Percentiles rank a stretch among this genome's conserved stretches.
Evolutionary conservation across 1,140 invertebrate genomes (phyloP).

Genomic region (Melitaea cinxia): DNA sequence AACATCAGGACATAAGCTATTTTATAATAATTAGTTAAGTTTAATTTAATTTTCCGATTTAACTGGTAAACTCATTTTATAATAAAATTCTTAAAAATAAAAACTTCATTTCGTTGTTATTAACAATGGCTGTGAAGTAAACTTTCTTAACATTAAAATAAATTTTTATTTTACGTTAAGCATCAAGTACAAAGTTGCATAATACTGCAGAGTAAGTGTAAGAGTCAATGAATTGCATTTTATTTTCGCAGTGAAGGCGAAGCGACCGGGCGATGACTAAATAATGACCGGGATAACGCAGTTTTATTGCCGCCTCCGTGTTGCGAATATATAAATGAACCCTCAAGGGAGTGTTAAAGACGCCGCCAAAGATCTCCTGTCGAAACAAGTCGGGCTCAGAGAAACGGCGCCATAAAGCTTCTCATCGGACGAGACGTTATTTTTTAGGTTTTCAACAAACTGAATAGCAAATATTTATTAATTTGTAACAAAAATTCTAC

Average conservation of each 20-base stretch:
- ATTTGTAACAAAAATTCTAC: conserved; percentile 40
- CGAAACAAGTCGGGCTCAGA: conserved; percentile 72
- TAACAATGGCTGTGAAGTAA: too few species aligned
- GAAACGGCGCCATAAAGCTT: conserved; percentile 74
- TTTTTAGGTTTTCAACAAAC: conserved; percentile 57
- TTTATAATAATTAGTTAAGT: too few species aligned
- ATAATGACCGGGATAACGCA: conserved; percentile 80
- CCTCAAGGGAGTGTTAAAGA: conserved; percentile 78
- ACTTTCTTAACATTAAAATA: too few species aligned
- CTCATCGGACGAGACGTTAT: conserved; percentile 72
- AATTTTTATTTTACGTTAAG: neutral
- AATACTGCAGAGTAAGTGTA: conserved; percentile 43
- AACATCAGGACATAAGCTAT: too few species aligned
- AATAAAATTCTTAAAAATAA: too few species aligned
- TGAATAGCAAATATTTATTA: conserved; percentile 58
- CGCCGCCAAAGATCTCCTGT: conserved; percentile 76
- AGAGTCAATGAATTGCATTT: conserved; percentile 73
- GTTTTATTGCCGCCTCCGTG: conserved; percentile 78
- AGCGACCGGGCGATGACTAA: conserved; percentile 75
- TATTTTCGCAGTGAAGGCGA: conserved; percentile 57
- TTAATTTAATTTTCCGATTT: too few species aligned
- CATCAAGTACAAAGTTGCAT: conserved; percentile 2
- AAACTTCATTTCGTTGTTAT: too few species aligned
- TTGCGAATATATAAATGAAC: conserved; percentile 80
- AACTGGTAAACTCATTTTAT: too few species aligned